Base-by-base conservation (phyloP, 2,797 vertebrate species). In the Chiloscyllium punctatum region DNA sequence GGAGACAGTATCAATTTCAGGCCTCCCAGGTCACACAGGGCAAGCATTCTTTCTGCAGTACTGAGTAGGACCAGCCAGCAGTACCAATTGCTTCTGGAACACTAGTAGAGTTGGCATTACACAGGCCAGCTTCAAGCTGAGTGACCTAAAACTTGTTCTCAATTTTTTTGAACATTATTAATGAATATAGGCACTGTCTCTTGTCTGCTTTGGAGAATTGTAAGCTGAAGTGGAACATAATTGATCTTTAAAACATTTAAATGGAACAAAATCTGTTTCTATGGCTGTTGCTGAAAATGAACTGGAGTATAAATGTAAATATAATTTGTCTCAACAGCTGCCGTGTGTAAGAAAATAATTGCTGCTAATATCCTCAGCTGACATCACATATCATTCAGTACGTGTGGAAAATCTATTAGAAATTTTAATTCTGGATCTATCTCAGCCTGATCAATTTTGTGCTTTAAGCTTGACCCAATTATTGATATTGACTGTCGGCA, bases 311-410 rank as follows among this genome's bases (percentile, higher is more conserved):
- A 68, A 92, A 92, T 92, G 62, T 18, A 37, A 66, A 92, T 92
- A 1, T 48, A 15, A 66, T 92, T 92, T 68, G 62, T 68, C 23
- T 68, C 30, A 90, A 90, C 57, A 90, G 88, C 53, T 90, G 90
- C 33, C 90, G 92, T 68, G 90, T 11, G 90, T 92, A 92, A 92
- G 62, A 92, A 92, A 92, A 92, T 92, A 68, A 92, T 92, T 68
- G 90, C 16, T 68, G 90, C 90, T 37, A 68, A 92, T 42, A 21
- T n/a, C 33, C 90, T 92, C 90, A 92, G 88, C n/a, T 88, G 62
- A 92, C 90, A 92, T 92, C 62, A n/a, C 15, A 92, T 21, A 68
- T 37, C 33, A 68, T 66, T 92, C 37, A n/a, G n/a, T 42, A 84
- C 21, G 79, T 42, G 79, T 68, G 37, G 57, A n/a, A 92, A 88